Evolutionary conservation across 2,888 invertebrate species (phyloP).

Genomic region (Synergus itoensis): DNA sequence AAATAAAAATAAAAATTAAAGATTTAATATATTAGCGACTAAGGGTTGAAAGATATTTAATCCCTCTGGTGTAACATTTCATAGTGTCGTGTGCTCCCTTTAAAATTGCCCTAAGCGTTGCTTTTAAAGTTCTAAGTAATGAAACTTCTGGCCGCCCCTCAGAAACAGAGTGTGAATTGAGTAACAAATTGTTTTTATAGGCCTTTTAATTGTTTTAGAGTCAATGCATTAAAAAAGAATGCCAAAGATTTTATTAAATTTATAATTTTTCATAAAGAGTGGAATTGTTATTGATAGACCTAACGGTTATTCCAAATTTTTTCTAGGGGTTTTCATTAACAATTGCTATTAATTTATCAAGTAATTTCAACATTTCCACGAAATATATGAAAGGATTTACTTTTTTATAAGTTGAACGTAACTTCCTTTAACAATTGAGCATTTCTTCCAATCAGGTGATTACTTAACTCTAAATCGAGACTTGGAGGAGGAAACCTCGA

Average conservation of each 20-base stretch:
- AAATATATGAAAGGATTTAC: too few relatives aligned
- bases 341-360: too few relatives aligned
- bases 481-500: neutral
- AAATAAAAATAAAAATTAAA: too few relatives aligned
- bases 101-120: neutral
- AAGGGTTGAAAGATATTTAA: neutral
- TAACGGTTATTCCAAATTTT: too few relatives aligned
- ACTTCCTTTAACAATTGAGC: neutral
- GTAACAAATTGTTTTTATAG: constrained; percentile 4
- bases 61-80: neutral
- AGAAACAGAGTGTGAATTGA: neutral
- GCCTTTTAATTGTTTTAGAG: too few relatives aligned
- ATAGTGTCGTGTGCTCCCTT: constrained; percentile 5
- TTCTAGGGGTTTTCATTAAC: too few relatives aligned
- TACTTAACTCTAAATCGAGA: constrained; percentile 6
- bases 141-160: constrained; percentile 2
- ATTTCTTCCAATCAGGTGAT: neutral
- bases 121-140: constrained; percentile 4
- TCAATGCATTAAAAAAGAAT: too few relatives aligned
- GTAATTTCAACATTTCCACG: too few relatives aligned
- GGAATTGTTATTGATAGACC: too few relatives aligned
- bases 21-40: neutral
- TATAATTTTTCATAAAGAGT: too few relatives aligned
- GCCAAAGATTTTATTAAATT: too few relatives aligned
- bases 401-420: neutral